These are phyloP conservation scores for Lagodon rhomboides DNA, from an alignment of 2,797 vertebrate species.

Conservation along the genomic window DNA sequence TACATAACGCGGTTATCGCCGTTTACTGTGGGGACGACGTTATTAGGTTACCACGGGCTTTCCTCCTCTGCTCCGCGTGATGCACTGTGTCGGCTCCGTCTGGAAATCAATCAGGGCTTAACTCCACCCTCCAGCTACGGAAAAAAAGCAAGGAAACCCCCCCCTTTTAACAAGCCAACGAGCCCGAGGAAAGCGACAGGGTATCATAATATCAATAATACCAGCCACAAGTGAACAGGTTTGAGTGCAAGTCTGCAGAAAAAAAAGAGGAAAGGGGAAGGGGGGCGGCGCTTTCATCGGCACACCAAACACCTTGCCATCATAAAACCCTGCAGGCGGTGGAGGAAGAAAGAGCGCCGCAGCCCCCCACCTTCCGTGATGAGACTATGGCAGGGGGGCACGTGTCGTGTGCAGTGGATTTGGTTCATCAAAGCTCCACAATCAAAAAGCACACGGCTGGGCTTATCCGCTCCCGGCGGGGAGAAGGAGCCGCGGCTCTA, in stretches of 20 bases:
- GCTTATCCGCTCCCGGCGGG: slow-evolving; percentile 70
- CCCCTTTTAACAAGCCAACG: slow-evolving; percentile 56
- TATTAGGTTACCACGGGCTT: slow-evolving; percentile 78
- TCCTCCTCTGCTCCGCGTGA: slow-evolving; percentile 69
- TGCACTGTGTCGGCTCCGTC: slow-evolving; percentile 56
- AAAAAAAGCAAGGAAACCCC: slow-evolving; percentile 34
- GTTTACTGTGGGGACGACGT: slow-evolving; percentile 63
- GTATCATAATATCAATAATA: slow-evolving; percentile 70
- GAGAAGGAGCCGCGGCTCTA: slow-evolving; percentile 60
- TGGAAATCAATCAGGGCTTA: slow-evolving; percentile 73
- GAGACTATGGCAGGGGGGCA: slow-evolving; percentile 54
- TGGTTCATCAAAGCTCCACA: slow-evolving; percentile 75
- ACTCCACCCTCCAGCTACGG: slow-evolving; percentile 63
- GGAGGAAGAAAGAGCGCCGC: slow-evolving; percentile 30
- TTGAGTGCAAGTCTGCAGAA: slow-evolving; percentile 33
- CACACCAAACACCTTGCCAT: slow-evolving; percentile 53
- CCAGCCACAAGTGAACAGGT: slow-evolving; percentile 51
- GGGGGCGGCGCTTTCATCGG: slow-evolving; percentile 50
- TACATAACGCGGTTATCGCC: slow-evolving; percentile 67
- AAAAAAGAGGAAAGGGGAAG: background rate
- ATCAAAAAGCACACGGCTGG: slow-evolving; percentile 70
- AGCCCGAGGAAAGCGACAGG: slow-evolving; percentile 57
- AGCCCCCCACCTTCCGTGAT: slow-evolving; percentile 45
- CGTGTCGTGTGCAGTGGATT: slow-evolving; percentile 71
- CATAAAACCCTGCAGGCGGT: slow-evolving; percentile 54